Evolutionary conservation across 2,888 invertebrate species (phyloP).

Genomic region (Dascillus cervinus): DNA sequence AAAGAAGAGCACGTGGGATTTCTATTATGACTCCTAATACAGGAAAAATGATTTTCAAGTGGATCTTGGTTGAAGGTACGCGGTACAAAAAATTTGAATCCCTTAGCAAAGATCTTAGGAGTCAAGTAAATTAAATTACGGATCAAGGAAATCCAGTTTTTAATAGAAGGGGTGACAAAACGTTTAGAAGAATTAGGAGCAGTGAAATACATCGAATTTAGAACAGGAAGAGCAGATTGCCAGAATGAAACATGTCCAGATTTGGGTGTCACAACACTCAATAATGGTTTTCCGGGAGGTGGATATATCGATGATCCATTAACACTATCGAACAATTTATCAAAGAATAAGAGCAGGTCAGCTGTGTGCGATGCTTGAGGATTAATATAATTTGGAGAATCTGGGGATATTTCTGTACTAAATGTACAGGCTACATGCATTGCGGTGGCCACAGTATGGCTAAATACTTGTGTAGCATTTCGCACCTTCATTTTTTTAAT

Average conservation of each 20-base stretch:
- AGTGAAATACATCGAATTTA: constrained; percentile 13
- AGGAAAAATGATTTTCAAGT: no score
- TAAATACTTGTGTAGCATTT: constrained; percentile 6
- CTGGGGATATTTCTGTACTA: background rate
- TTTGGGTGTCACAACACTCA: background rate
- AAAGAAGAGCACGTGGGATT: no score
- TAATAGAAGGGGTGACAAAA: no score
- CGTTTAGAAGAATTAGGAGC: no score
- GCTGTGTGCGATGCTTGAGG: constrained; percentile 1
- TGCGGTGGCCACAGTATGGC: constrained; percentile 1
- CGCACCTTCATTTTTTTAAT: constrained; percentile 8
- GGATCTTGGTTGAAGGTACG: no score
- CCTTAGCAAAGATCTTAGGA: no score
- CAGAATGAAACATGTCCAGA: constrained; percentile 13
- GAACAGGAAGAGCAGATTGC: constrained; percentile 6
- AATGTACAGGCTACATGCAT: constrained; percentile 1
- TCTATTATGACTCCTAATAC: no score
- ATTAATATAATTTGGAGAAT: background rate
- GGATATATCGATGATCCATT: constrained; percentile 1
- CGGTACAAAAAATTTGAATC: no score
- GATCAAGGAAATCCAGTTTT: no score
- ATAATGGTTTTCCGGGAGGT: background rate
- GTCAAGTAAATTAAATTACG: no score
- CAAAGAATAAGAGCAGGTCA: constrained; percentile 1
- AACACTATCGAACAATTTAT: constrained; percentile 3